phyloP scores from a whole-genome alignment of 2,888 invertebrate genomes.

The Agrotis ipsilon region DNA sequence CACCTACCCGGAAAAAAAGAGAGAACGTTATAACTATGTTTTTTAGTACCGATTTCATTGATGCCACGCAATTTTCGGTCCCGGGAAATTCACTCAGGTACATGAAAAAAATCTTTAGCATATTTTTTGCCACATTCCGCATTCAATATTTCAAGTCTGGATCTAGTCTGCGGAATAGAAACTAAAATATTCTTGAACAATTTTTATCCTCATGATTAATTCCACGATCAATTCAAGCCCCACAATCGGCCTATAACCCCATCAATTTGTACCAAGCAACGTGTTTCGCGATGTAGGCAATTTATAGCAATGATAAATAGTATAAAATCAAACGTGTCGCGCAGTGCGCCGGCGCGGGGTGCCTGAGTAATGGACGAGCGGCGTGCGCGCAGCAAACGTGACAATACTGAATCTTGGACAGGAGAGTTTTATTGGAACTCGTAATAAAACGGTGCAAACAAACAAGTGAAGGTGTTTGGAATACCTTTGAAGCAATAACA shows the following conservation, averaged over 20 bases:
- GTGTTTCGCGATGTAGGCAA: slow-evolving; percentile 54
- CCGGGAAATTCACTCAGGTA: too few relatives aligned
- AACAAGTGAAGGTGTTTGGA: slow-evolving; percentile 1
- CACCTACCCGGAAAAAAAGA: too few relatives aligned
- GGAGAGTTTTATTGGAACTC: slow-evolving; percentile 30
- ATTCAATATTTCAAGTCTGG: neutral
- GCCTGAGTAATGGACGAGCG: slow-evolving; percentile 77
- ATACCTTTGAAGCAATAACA: neutral
- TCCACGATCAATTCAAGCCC: slow-evolving; percentile 23
- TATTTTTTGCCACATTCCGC: neutral
- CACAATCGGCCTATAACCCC: slow-evolving; percentile 54
- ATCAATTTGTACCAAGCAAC: slow-evolving; percentile 51
- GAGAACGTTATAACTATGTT: too few relatives aligned
- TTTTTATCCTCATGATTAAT: slow-evolving; percentile 14
- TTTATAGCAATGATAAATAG: slow-evolving; percentile 65
- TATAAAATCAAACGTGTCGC: slow-evolving; percentile 78
- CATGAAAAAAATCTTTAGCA: too few relatives aligned
- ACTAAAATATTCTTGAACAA: neutral
- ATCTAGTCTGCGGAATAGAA: neutral
- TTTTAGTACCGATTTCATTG: too few relatives aligned
- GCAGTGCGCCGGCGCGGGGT: slow-evolving; percentile 73
- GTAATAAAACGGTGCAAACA: slow-evolving; percentile 3
- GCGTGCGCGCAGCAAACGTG: slow-evolving; percentile 77
- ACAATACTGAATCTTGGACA: slow-evolving; percentile 65
- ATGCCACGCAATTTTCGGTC: too few relatives aligned